These are phyloP conservation scores for Colaptes auratus DNA, from an alignment of 2,113 vertebrate species.

Conservation along the genomic window DNA sequence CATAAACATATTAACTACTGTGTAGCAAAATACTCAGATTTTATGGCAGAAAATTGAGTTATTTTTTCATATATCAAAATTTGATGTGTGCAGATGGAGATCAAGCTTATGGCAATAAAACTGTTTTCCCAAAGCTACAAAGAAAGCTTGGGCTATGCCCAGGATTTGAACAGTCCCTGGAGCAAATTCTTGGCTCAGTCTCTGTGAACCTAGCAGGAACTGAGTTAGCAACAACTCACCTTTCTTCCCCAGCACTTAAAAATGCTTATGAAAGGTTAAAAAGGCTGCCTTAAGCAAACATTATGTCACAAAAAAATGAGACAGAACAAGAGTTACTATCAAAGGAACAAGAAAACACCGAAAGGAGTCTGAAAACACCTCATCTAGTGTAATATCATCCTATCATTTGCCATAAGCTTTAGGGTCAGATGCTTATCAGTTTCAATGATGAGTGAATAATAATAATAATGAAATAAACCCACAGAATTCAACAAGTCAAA, in stretches of 20 bases:
- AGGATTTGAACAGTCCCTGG: slow-evolving; percentile 3
- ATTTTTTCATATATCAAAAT: background rate
- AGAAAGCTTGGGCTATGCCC: background rate
- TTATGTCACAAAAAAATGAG: background rate
- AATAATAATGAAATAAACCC: background rate
- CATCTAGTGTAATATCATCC: background rate
- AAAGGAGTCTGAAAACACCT: background rate
- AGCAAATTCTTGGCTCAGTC: background rate
- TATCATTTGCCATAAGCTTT: background rate
- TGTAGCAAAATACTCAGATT: background rate
- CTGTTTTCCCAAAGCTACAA: background rate
- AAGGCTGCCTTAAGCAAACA: background rate
- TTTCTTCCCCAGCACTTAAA: background rate
- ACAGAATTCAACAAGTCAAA: background rate
- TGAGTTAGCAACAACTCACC: background rate
- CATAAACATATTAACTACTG: background rate
- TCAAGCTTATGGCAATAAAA: background rate
- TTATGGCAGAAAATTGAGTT: background rate
- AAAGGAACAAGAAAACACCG: background rate
- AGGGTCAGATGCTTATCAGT: background rate
- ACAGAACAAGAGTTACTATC: background rate
- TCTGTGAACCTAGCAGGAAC: background rate
- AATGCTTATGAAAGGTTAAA: background rate
- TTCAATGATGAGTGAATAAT: background rate
- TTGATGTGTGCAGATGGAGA: background rate